A percentile compares a stretch with the other conserved stretches of the same genome.
These are phyloP conservation scores for Gambusia yucatana DNA, from an alignment of 2,797 vertebrate species.

Conservation along the genomic window DNA sequence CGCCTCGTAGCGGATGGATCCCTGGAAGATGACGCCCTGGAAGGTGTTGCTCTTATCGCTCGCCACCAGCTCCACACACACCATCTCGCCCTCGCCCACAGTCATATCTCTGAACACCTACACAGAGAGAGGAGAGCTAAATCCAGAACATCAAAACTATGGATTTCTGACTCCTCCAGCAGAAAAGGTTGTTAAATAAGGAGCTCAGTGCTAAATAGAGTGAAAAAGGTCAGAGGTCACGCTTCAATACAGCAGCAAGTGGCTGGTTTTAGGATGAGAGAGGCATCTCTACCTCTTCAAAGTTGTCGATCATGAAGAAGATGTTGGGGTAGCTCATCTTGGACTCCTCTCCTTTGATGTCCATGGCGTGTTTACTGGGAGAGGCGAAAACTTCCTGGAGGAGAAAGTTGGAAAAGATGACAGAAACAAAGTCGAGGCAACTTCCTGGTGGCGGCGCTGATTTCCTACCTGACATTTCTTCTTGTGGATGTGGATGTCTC, in stretches of 20 bases:
- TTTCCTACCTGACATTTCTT: conserved; percentile 95
- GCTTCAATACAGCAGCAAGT: not conserved
- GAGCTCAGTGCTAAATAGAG: not conserved
- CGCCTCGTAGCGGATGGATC: conserved; percentile 97
- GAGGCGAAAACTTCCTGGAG: conserved; percentile 96
- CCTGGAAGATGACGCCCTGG: conserved; percentile 98
- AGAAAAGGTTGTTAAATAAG: not conserved
- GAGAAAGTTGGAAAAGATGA: not conserved
- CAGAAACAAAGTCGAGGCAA: not conserved
- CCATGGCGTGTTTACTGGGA: conserved; percentile 98
- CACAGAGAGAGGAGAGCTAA: not conserved
- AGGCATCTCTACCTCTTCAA: conserved; percentile 87
- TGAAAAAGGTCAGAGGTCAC: not conserved
- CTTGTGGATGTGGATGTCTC: conserved; percentile 97
- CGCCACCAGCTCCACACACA: conserved; percentile 97
- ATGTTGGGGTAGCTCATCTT: conserved; percentile 99
- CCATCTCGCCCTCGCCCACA: conserved; percentile 97
- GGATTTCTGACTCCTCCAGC: not conserved
- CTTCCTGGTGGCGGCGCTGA: no score
- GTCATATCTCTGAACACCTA: conserved; percentile 98
- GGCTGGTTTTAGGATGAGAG: no score
- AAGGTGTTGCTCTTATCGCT: conserved; percentile 96
- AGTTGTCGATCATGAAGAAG: conserved; percentile 99
- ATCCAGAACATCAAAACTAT: not conserved
- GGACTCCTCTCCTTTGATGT: conserved; percentile 98